These are phyloP conservation scores for Apis laboriosa DNA, from an alignment of 1,140 invertebrate species.

Conservation along the genomic window DNA sequence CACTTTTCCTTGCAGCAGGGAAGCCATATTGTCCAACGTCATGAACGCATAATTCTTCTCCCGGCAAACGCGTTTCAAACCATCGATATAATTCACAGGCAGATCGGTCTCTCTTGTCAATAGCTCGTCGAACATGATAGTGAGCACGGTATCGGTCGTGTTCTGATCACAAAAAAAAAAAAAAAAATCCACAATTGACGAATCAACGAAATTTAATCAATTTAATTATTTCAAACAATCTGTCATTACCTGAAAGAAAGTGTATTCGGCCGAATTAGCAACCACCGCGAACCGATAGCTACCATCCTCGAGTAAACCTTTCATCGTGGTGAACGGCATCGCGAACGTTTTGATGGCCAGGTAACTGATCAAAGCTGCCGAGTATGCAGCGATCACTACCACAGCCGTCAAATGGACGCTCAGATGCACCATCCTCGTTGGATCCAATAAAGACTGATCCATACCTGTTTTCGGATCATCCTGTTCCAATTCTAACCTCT, in stretches of 20 bases:
- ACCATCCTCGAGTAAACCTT: conserved; percentile 75
- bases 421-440: conserved; percentile 74
- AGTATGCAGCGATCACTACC: conserved; percentile 78
- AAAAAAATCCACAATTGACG: too few relatives aligned
- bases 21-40: conserved; percentile 73
- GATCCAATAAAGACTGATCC: conserved; percentile 65
- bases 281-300: conserved; percentile 75
- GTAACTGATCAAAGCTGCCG: conserved; percentile 78
- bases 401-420: conserved; percentile 74
- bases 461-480: conserved; percentile 63
- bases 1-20: conserved; percentile 68
- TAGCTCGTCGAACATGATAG: conserved; percentile 68
- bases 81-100: conserved; percentile 74
- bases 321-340: conserved; percentile 79
- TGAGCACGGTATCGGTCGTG: conserved; percentile 68
- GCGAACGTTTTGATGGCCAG: conserved; percentile 74
- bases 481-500: too few relatives aligned
- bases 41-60: conserved; percentile 77
- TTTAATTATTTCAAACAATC: background rate
- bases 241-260: conserved; percentile 73
- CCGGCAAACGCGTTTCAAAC: conserved; percentile 70
- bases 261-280: conserved; percentile 73
- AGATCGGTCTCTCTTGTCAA: conserved; percentile 63
- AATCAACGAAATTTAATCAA: too few relatives aligned
- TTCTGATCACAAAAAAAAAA: conserved; percentile 57